Conservation (phyloP, 2,888 invertebrate genomes). For the Sylvicola cinctus region DNA sequence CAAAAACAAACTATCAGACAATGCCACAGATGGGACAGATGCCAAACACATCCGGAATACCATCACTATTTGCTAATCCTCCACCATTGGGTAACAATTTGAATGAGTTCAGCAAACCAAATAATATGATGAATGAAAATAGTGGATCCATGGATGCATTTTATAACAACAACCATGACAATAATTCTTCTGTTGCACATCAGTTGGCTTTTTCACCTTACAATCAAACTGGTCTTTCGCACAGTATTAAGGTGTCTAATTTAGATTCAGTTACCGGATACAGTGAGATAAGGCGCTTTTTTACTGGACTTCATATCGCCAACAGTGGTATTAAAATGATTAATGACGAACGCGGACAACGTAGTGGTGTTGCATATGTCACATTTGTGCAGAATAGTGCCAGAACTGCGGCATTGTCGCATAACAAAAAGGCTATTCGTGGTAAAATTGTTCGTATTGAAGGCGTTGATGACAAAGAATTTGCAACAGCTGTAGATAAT, state of each 20-base stretch:
- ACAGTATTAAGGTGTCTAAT: slow-evolving; percentile 41
- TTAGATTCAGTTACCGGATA: slow-evolving; percentile 57
- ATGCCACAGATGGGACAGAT: too few species aligned
- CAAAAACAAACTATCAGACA: too few species aligned
- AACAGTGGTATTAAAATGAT: slow-evolving; percentile 73
- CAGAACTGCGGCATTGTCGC: slow-evolving; percentile 47
- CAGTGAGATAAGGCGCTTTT: slow-evolving; percentile 63
- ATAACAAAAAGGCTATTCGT: slow-evolving; percentile 41
- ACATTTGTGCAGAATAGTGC: slow-evolving; percentile 50
- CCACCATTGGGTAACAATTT: neutral
- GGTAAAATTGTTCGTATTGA: slow-evolving; percentile 44
- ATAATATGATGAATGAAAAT: too few species aligned
- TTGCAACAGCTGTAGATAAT: slow-evolving; percentile 53
- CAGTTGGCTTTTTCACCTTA: too few species aligned
- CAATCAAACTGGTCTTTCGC: too few species aligned
- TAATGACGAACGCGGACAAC: slow-evolving; percentile 56
- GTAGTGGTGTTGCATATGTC: slow-evolving; percentile 61
- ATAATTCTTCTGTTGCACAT: too few species aligned
- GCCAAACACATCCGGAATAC: neutral
- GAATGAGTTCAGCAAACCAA: too few species aligned
- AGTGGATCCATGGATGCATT: too few species aligned
- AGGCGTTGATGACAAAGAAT: slow-evolving; percentile 47
- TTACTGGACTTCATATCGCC: slow-evolving; percentile 52
- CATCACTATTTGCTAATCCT: neutral
- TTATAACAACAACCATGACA: too few species aligned